Percentiles rank a stretch among this genome's conserved stretches.
Conservation (phyloP, 2,888 invertebrate genomes). For the Stictocephala bisonia region DNA sequence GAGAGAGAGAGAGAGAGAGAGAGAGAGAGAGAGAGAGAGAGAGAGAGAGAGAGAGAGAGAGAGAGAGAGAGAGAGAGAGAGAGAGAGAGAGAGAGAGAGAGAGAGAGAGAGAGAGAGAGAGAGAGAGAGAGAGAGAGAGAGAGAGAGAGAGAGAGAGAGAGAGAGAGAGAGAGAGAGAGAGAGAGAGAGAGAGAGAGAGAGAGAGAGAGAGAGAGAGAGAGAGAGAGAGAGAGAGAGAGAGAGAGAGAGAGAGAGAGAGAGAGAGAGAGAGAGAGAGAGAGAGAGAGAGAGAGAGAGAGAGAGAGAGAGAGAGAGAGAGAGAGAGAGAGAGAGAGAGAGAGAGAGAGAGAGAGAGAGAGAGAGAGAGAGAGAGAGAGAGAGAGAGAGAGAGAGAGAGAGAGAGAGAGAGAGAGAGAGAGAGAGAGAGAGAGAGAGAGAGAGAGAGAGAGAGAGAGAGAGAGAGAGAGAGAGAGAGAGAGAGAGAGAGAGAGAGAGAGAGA, state of each 20-base stretch:
- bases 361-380: background rate
- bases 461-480: background rate
- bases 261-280: background rate
- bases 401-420: background rate
- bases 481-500: background rate
- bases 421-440: background rate
- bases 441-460: background rate
- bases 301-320: background rate
- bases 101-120: slow-evolving; percentile 13
- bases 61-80: background rate
- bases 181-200: slow-evolving; percentile 1
- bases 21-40: slow-evolving; percentile 1
- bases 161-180: slow-evolving; percentile 14
- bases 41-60: background rate
- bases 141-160: slow-evolving; percentile 31
- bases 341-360: background rate
- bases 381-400: background rate
- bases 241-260: background rate
- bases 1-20: background rate
- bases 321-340: background rate
- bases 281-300: background rate
- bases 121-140: slow-evolving; percentile 26
- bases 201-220: slow-evolving; percentile 31
- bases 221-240: slow-evolving; percentile 13
- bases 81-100: slow-evolving; percentile 16